Conservation (phyloP, 2,888 invertebrate genomes). For the Spialia ferax region DNA sequence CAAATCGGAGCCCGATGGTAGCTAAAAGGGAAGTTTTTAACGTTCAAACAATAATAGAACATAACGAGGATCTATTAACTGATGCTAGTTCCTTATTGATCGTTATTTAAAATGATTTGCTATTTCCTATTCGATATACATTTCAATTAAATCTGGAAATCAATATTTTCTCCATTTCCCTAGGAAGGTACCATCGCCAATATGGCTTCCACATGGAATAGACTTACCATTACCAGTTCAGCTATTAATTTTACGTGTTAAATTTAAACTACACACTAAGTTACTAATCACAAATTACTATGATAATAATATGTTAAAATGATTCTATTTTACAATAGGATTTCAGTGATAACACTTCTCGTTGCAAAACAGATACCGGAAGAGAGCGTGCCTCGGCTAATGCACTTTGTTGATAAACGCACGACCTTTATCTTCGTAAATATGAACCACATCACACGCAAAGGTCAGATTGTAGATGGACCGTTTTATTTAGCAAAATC, state of each 20-base stretch:
- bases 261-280: no score
- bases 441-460: constrained; percentile 21
- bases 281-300: no score
- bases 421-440: constrained; percentile 28
- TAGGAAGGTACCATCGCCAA: no score
- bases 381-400: constrained; percentile 27
- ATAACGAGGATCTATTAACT: constrained; percentile 24
- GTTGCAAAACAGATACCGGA: constrained; percentile 21
- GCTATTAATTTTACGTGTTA: no score
- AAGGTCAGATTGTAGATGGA: constrained; percentile 24
- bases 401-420: constrained; percentile 37
- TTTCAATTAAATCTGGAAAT: neutral
- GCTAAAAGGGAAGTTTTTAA: constrained; percentile 37
- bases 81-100: constrained; percentile 25
- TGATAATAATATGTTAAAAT: no score
- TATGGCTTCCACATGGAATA: no score
- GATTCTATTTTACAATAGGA: no score
- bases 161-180: no score
- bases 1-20: constrained; percentile 17
- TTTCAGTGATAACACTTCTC: neutral
- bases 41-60: constrained; percentile 26
- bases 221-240: no score
- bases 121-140: constrained; percentile 19
- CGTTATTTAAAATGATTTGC: constrained; percentile 35
- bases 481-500: constrained; percentile 13